Evolutionary conservation across 1,140 invertebrate species (phyloP).

Genomic region (Hylaeus volcanicus): DNA sequence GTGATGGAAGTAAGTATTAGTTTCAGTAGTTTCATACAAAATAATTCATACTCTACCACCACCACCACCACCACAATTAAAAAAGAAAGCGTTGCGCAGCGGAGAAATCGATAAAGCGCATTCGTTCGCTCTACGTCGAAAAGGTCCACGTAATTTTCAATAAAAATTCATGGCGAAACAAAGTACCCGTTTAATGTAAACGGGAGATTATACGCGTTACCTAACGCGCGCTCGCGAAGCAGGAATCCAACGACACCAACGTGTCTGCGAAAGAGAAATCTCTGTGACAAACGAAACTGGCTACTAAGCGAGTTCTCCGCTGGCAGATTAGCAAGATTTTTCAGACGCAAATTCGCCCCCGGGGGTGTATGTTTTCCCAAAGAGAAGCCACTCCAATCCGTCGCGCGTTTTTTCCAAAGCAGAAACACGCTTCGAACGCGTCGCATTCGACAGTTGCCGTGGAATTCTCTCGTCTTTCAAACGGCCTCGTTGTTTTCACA

Average conservation of each 20-base stretch:
- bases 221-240: neutral
- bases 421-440: neutral
- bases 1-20: no score
- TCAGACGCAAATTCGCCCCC: neutral
- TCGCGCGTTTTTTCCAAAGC: neutral
- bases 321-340: slow-evolving; percentile 6
- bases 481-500: neutral
- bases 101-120: neutral
- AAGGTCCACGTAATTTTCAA: slow-evolving; percentile 1
- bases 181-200: neutral
- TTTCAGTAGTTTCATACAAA: no score
- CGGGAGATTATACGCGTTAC: neutral
- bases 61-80: no score
- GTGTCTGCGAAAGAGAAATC: no score
- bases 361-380: neutral
- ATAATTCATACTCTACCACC: no score
- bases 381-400: neutral
- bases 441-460: neutral
- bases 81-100: no score
- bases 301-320: neutral
- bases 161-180: slow-evolving; percentile 6
- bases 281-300: neutral
- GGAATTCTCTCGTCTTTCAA: neutral
- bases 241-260: neutral
- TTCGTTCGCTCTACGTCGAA: neutral